Conservation (phyloP, 2,113 vertebrate genomes). For the Panthera tigris region DNA sequence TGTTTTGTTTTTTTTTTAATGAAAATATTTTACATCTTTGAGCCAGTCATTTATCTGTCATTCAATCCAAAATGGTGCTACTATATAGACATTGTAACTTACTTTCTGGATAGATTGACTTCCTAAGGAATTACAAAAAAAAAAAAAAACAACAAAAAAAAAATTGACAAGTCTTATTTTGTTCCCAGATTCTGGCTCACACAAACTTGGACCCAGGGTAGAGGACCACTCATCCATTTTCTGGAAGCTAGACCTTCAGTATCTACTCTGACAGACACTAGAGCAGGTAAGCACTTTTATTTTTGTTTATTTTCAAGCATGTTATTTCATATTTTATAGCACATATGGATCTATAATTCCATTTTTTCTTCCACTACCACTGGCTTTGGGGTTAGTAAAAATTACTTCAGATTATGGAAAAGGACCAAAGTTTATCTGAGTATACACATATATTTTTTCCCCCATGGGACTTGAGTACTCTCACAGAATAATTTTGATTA, state of each 20-base stretch:
- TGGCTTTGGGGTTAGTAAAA: background rate
- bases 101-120: background rate
- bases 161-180: background rate
- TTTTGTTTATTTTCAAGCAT: constrained; percentile 40
- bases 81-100: background rate
- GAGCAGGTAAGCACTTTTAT: background rate
- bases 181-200: background rate
- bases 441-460: background rate
- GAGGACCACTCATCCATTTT: background rate
- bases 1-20: background rate
- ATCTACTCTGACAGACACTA: background rate
- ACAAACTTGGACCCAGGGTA: background rate
- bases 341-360: background rate
- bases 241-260: background rate
- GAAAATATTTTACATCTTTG: background rate
- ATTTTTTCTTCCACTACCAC: background rate
- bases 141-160: background rate
- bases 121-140: background rate
- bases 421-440: background rate
- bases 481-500: background rate
- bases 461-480: background rate
- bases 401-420: background rate
- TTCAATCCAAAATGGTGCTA: background rate
- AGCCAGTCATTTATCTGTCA: background rate
- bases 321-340: constrained; percentile 52